These are phyloP conservation scores for Sipha maydis DNA, from an alignment of 2,888 invertebrate species.

Conservation along the genomic window DNA sequence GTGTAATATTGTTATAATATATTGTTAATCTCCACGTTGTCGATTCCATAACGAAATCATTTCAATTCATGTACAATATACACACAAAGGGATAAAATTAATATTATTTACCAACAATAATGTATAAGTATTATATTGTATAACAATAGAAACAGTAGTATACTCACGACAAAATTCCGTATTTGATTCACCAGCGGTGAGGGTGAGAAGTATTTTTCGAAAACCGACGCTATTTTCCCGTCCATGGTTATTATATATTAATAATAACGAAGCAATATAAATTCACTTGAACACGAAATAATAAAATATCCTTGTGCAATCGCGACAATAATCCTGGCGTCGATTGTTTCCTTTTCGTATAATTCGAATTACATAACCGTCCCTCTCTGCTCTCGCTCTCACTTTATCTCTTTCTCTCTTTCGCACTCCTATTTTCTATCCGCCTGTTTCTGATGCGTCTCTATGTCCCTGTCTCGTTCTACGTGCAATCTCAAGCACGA, in stretches of 20 bases:
- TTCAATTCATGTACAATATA: too few species aligned
- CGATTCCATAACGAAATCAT: too few species aligned
- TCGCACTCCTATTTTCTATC: too few species aligned
- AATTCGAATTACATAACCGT: too few species aligned
- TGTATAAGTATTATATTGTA: not conserved
- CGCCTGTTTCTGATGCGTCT: too few species aligned
- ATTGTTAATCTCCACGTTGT: too few species aligned
- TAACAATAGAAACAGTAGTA: not conserved
- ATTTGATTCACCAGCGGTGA: slow-evolving; percentile 64
- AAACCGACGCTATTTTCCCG: slow-evolving; percentile 64
- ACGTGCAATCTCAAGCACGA: not conserved
- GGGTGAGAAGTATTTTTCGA: slow-evolving; percentile 64
- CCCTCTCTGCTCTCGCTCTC: too few species aligned
- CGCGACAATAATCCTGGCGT: not conserved
- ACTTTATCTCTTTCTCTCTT: too few species aligned
- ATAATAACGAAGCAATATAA: not conserved
- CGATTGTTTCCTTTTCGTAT: not conserved
- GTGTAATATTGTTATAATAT: too few species aligned
- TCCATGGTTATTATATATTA: slow-evolving; percentile 62
- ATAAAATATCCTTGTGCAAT: not conserved
- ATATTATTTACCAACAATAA: not conserved
- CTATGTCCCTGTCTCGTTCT: not conserved
- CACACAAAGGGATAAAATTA: not conserved
- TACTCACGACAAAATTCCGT: slow-evolving; percentile 64
- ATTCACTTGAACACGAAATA: not conserved